phyloP scores from a whole-genome alignment of 2,888 invertebrate genomes.

The Leistus spinibarbis region DNA sequence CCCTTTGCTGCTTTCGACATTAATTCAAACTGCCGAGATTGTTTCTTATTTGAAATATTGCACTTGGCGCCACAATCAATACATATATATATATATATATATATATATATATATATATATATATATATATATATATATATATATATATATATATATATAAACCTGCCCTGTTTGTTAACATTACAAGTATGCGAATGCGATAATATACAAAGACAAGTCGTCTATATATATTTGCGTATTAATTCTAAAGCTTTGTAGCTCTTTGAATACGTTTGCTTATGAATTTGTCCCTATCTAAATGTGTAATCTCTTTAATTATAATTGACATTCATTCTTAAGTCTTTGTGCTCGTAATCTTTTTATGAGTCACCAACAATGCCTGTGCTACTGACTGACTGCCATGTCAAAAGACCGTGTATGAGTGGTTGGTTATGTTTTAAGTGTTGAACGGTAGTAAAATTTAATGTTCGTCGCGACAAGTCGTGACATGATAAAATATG shows the following conservation, averaged over 20 bases:
- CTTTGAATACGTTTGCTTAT: no score
- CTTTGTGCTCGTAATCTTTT: not conserved
- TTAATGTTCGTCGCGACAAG: not conserved
- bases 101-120: slow-evolving; percentile 10
- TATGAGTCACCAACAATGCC: not conserved
- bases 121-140: slow-evolving; percentile 7
- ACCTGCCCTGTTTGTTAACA: not conserved
- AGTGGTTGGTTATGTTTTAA: not conserved
- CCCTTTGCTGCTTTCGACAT: not conserved
- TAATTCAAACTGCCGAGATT: not conserved
- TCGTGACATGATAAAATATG: not conserved
- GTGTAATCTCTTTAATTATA: not conserved
- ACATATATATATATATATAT: slow-evolving; percentile 7
- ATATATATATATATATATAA: slow-evolving; percentile 9
- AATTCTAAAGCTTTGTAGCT: no score
- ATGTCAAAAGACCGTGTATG: not conserved
- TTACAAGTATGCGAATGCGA: not conserved
- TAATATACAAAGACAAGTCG: no score
- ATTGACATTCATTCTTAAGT: not conserved
- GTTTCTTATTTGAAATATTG: not conserved
- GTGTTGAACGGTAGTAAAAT: not conserved
- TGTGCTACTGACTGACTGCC: no score
- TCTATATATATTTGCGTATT: no score
- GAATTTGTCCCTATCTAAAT: no score
- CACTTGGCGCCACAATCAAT: not conserved